phyloP scores from a whole-genome alignment of 2,113 vertebrate genomes.

The Centropus bengalensis region DNA sequence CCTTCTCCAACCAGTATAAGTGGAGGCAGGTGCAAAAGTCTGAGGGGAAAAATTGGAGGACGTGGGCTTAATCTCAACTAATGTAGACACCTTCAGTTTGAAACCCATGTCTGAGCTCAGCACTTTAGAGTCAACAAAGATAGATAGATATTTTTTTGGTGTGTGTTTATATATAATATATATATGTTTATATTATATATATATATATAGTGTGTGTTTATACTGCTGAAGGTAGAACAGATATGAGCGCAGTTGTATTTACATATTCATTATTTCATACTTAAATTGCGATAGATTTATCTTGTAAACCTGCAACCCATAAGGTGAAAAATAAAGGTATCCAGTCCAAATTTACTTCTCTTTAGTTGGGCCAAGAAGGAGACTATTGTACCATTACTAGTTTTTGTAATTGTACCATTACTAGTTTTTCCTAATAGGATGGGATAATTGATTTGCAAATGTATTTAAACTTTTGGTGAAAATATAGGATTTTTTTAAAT shows the following conservation, averaged over 20 bases:
- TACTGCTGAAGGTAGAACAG: neutral
- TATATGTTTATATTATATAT: no score
- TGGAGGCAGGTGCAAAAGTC: neutral
- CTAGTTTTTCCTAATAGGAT: neutral
- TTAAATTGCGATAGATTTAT: neutral
- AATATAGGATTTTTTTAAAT: neutral
- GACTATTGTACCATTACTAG: neutral
- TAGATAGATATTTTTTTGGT: rapidly evolving
- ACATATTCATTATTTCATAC: neutral
- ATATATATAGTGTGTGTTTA: neutral
- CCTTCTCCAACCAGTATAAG: neutral
- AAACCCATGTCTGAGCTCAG: neutral
- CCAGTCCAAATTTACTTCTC: neutral
- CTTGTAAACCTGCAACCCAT: neutral
- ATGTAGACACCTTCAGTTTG: neutral
- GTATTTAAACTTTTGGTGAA: neutral
- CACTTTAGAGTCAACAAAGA: neutral
- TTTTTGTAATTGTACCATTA: neutral
- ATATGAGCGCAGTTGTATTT: neutral
- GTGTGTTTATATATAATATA: no score
- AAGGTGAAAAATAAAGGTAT: neutral
- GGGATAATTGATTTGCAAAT: neutral
- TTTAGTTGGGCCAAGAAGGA: neutral
- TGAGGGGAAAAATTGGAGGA: neutral
- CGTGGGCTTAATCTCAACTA: neutral